phyloP scores from a whole-genome alignment of 2,888 invertebrate species.

The Girardia tigrina region DNA sequence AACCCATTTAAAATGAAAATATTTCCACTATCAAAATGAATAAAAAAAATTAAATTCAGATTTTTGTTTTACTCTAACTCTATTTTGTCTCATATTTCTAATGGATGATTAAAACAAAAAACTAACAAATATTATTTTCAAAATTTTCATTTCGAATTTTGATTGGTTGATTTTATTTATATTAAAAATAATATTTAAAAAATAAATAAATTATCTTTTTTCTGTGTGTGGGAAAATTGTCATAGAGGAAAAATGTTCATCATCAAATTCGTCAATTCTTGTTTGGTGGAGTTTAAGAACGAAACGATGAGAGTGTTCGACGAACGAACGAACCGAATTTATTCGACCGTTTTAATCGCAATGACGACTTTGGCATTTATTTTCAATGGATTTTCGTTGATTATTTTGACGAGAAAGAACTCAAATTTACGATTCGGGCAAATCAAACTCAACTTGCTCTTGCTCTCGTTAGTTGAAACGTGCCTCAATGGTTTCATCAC shows the following conservation, averaged over 20 bases:
- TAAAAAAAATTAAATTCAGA: too few relatives aligned
- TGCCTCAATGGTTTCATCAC: conserved; percentile 12
- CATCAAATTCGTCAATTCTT: not conserved
- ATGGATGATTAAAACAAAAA: too few relatives aligned
- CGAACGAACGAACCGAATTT: conserved; percentile 15
- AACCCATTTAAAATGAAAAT: too few relatives aligned
- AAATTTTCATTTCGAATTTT: too few relatives aligned
- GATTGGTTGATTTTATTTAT: too few relatives aligned
- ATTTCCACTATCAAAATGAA: too few relatives aligned
- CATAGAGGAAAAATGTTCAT: conserved; percentile 3
- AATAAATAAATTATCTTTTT: too few relatives aligned
- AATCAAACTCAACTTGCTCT: conserved; percentile 21
- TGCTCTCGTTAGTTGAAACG: conserved; percentile 15
- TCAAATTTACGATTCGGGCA: conserved; percentile 24
- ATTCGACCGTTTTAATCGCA: not conserved
- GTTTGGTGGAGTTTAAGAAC: not conserved
- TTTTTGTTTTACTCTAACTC: too few relatives aligned
- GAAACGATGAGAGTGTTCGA: not conserved
- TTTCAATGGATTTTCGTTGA: conserved; percentile 21
- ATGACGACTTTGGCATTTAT: not conserved
- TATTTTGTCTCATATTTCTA: too few relatives aligned
- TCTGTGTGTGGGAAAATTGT: too few relatives aligned
- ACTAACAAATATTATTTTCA: too few relatives aligned
- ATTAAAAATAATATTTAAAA: too few relatives aligned
- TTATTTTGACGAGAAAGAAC: not conserved